Conservation (phyloP, 1,140 invertebrate species). For the Drosophila albomicans region DNA sequence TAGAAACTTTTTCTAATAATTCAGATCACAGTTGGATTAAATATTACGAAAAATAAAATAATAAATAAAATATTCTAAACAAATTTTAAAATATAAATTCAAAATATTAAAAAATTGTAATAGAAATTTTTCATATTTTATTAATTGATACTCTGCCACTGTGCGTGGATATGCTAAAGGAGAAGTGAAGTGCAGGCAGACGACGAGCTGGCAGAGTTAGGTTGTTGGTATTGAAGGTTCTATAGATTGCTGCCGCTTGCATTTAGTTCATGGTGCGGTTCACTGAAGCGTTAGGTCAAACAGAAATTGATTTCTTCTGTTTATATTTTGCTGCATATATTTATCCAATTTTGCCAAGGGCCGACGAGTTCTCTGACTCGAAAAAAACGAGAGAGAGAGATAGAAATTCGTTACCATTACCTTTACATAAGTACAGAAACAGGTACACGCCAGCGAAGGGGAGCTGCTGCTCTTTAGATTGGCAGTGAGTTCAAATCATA, state of each 20-base stretch:
- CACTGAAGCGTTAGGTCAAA: constrained; percentile 74
- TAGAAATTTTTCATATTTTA: not conserved
- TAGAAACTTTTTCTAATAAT: too few relatives aligned
- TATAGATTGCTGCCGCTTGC: constrained; percentile 41
- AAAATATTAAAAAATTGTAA: too few relatives aligned
- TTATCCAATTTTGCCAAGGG: constrained; percentile 32
- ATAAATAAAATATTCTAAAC: too few relatives aligned
- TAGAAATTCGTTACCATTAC: constrained; percentile 4
- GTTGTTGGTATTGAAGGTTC: not conserved
- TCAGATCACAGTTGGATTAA: too few relatives aligned
- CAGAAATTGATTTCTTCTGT: constrained; percentile 75
- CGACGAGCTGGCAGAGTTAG: not conserved
- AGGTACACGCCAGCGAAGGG: not conserved
- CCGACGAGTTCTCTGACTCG: not conserved
- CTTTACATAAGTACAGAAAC: not conserved
- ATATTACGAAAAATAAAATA: too few relatives aligned
- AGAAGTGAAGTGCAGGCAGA: not conserved
- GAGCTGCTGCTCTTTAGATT: constrained; percentile 1
- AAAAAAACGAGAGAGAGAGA: not conserved
- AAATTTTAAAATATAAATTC: not conserved
- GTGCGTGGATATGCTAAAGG: not conserved
- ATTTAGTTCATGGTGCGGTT: constrained; percentile 65
- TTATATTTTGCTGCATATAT: constrained; percentile 50
- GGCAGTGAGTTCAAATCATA: constrained; percentile 17
- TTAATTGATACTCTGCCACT: not conserved